Base-by-base conservation (phyloP, 2,888 invertebrate species). In the Trichogramma evanescens region DNA sequence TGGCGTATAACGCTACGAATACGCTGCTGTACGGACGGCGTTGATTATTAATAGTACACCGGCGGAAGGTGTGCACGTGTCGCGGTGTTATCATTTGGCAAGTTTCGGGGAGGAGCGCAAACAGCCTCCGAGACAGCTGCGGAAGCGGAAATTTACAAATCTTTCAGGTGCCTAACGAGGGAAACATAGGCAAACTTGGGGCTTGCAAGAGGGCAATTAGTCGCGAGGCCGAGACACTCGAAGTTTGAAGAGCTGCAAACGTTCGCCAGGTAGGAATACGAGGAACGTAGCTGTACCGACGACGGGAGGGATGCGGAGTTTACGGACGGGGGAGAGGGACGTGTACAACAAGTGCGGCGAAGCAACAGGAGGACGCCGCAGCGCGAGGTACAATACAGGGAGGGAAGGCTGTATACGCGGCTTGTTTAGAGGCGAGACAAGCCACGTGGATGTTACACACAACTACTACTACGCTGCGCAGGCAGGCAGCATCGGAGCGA, bases 371-470 rank as follows among this genome's bases (percentile, higher is more conserved):
- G 26, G 26, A 26, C 26, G 26, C 26, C 26, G 3, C 26, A 26
- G 26, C 26, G 26, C 26, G 26, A 26, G 26, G 26, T 26, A 26
- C 2, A 26, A 26, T 26, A 26, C 26, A 26, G 26, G 26, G 26
- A 26, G 26, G 26, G 26, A 26, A 26, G 3, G 26, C 26, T 26
- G 26, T 26, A 26, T 26, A 26, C 26, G 26, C 26, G 59, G 68
- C 68, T 73, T 74, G 74, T 74, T 73, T 73, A 72, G 71, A 70
- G 69, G 75, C 50, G 60, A 59, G 26, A 52, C 43, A 43, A 58
- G 61, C 26, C 54, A 41, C 50, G 56, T 57, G 51, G 52, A 46
- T 26, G 50, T 26, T 26, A 26, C 26, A 26, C 26, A 26, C 13
- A 13, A 13, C 13, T 13, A 26, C 26, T 26, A 26, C 26, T 26